Conservation (phyloP, 2,888 invertebrate species). For the Leuctra nigra region DNA sequence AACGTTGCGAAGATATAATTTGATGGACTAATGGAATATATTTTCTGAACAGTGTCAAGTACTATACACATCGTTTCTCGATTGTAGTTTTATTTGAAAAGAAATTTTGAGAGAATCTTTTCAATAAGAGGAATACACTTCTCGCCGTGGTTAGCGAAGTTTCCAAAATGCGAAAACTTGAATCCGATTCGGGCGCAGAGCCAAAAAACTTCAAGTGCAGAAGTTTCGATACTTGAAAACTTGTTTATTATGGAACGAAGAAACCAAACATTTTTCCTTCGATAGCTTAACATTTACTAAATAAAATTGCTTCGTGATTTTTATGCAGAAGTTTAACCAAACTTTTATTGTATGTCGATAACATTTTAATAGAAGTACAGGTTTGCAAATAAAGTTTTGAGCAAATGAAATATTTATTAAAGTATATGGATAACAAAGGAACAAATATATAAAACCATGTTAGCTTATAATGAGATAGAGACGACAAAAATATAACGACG, state of each 20-base stretch:
- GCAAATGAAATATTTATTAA: too few species aligned
- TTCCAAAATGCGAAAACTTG: constrained; percentile 11
- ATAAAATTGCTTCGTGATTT: constrained; percentile 1
- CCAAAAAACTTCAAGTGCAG: constrained; percentile 14
- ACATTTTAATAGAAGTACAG: background rate
- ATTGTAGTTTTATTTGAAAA: constrained; percentile 12
- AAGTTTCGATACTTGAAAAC: constrained; percentile 18
- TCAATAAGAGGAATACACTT: constrained; percentile 17
- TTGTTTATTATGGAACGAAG: constrained; percentile 17
- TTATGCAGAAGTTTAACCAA: background rate
- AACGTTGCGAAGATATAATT: constrained; percentile 5
- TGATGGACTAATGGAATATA: background rate
- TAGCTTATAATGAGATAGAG: too few species aligned
- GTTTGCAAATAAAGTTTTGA: too few species aligned
- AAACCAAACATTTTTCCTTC: constrained; percentile 13
- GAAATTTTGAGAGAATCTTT: constrained; percentile 7
- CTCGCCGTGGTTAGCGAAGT: constrained; percentile 9
- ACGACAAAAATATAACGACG: too few species aligned
- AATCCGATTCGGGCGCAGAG: constrained; percentile 12
- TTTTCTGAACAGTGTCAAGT: constrained; percentile 3
- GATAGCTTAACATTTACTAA: background rate
- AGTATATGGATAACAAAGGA: too few species aligned
- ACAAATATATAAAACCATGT: too few species aligned
- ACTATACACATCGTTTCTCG: constrained; percentile 1
- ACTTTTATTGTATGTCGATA: background rate